Conservation (phyloP, 1,140 invertebrate species). For the Brachionus paranguensis region DNA sequence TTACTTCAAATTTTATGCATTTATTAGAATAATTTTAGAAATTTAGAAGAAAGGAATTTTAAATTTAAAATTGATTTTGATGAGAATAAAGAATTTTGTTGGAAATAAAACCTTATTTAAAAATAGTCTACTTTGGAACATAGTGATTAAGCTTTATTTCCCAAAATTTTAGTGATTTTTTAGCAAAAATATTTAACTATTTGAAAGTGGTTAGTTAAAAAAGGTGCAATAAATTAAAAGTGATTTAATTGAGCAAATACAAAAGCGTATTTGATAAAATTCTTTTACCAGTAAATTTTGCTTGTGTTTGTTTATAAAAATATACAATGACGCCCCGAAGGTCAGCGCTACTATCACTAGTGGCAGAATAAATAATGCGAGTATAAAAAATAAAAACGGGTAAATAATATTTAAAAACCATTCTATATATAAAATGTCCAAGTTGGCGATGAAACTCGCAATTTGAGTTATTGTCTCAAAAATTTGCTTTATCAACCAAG, state of each 20-base stretch:
- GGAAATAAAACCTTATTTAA: neutral
- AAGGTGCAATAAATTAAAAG: neutral
- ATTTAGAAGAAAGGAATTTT: neutral
- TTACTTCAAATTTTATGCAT: too few relatives aligned
- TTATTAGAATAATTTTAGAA: neutral
- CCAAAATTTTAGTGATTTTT: neutral
- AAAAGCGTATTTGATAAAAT: neutral
- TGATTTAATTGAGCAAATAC: neutral
- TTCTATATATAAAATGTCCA: conserved; percentile 35
- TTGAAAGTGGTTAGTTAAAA: neutral
- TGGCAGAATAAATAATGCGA: conserved; percentile 18
- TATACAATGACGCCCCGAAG: conserved; percentile 25
- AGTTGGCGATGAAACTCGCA: neutral
- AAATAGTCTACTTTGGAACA: too few relatives aligned
- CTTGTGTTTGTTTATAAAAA: conserved; percentile 39
- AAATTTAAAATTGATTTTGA: neutral
- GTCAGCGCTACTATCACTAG: neutral
- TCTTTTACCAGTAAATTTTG: conserved; percentile 24
- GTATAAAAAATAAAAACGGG: conserved; percentile 16
- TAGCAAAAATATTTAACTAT: neutral
- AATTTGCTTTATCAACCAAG: neutral
- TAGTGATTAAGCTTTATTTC: neutral
- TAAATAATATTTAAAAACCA: conserved; percentile 6
- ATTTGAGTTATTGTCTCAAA: neutral
- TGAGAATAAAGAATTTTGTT: neutral